Base-by-base conservation (phyloP, 2,797 vertebrate species). In the Loris lydekkerianus region DNA sequence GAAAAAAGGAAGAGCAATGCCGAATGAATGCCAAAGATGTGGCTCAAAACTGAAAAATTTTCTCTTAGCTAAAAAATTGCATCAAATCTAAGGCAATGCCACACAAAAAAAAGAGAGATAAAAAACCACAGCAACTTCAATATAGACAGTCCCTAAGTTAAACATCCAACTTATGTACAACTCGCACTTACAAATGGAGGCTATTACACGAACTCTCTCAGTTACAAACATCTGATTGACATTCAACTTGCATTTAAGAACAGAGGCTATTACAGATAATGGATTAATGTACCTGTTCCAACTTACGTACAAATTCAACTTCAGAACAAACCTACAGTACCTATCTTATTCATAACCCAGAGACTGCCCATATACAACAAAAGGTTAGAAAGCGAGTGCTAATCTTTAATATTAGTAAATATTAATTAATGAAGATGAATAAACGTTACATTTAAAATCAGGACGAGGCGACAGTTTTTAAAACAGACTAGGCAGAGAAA, bases 81-180 rank as follows among this genome's bases (percentile, higher is more conserved):
- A 84, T 46, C 63, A 77, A 34, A 49, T 76, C 88, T 43, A 89
- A 96, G 77, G 75, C 86, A 49, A 69, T 67, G 40, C 29, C 81
- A 86, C 40, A 72, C 49, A 75, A 53, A 80, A 60, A 78, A 20
- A 72, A 25, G 43, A 0, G 0, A 27, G 61, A 87, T 40, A 75
- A 17, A 86, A 95, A 95, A 89, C 2, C 83, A 94, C 37, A 80
- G 46, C 63, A 94, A 89, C 23, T 4, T 61, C 92, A n/a, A n/a
- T 49, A 53, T 15, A 53, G 49, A 3, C 49, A 53, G 49, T 53
- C 14, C 49, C 49, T 53, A 13, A 53, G 49, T 53, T 53, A 53
- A 53, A 53, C 49, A 53, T 53, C 49, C 49, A 53, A 53, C 49
- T 15, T 53, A 53, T 53, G 49, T 14, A 53, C 49, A 53, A 53